A percentile compares a stretch with the other conserved stretches of the same genome.
These are phyloP conservation scores for Sebastolobus alascanus DNA, from an alignment of 2,797 vertebrate genomes.

Conservation along the genomic window DNA sequence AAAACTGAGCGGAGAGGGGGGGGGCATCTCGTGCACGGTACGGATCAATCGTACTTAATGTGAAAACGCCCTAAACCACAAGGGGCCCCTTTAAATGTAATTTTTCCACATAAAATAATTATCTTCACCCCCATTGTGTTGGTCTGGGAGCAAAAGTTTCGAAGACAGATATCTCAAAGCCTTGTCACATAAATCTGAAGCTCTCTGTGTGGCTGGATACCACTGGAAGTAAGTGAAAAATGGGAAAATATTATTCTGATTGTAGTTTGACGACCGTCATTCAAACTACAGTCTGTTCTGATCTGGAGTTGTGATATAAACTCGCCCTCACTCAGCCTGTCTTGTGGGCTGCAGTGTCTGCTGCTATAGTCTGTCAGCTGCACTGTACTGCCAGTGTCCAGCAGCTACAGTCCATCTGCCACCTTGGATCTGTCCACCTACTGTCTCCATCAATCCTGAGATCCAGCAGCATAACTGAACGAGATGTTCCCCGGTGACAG, in stretches of 20 bases:
- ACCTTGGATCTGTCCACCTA: constrained; percentile 45
- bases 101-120: background rate
- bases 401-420: constrained; percentile 57
- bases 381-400: constrained; percentile 42
- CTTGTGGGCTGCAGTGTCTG: background rate
- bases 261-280: background rate
- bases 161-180: background rate
- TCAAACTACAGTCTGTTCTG: constrained; percentile 13
- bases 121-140: background rate
- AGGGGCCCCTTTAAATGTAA: background rate
- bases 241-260: background rate
- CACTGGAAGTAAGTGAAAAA: background rate
- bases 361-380: constrained; percentile 26
- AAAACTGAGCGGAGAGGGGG: too few species aligned
- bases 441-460: constrained; percentile 54
- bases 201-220: background rate
- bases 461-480: constrained; percentile 54
- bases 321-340: background rate
- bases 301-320: constrained; percentile 14
- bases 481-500: constrained; percentile 48
- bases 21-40: too few species aligned
- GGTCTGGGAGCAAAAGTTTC: too few species aligned
- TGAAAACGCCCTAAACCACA: background rate
- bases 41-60: too few species aligned
- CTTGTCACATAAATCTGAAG: background rate